Base-by-base conservation (phyloP, 2,113 vertebrate species). In the Nymphicus hollandicus region DNA sequence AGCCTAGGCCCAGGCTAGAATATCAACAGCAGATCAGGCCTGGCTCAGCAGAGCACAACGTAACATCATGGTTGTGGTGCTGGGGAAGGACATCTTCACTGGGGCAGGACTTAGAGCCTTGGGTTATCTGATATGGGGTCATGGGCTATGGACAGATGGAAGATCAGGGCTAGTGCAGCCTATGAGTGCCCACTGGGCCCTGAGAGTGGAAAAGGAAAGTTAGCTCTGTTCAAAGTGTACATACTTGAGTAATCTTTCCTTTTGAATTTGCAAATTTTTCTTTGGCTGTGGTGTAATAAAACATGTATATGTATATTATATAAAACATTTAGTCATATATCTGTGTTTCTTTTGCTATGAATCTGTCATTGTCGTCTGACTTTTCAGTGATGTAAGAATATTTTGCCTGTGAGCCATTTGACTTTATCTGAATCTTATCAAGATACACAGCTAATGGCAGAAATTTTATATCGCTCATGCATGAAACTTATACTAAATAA, bases 61-160 rank as follows among this genome's bases (percentile, higher is more conserved):
- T 10, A 27, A 6, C 14, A 37, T 17, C 1, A 1, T 1, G 1
- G 43, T 37, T 4, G 22, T 14, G 37, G 8, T 24, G 33, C 18
- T 79, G 41, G 55, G 44, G 46, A 46, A 3, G 4, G 46, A 61
- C 9, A 9, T 25, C 46, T 53, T 61, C 5, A 1, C 31, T 65
- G 52, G 27, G 17, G 27, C 17, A 60, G n/a, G 33, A 44, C 31
- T 43, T 27, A 43, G 22, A 15, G 27, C 3, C 8, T 37, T 24
- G 8, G 27, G 7, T 29, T 17, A 31, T 29, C 37, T 58, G 33
- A 33, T 8, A 7, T 20, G 46, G 63, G 9, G 13, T 53, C 11
- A 35, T 64, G n/a, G 14, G 29, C 39, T 43, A 49, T 13, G 4
- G 18, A 10, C 12, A 28, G 31, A 10, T 24, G 29, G 15, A 23